A percentile compares a stretch with the other conserved stretches of the same genome.
Conservation (phyloP, 2,888 invertebrate species). For the Eupithecia subumbrata region DNA sequence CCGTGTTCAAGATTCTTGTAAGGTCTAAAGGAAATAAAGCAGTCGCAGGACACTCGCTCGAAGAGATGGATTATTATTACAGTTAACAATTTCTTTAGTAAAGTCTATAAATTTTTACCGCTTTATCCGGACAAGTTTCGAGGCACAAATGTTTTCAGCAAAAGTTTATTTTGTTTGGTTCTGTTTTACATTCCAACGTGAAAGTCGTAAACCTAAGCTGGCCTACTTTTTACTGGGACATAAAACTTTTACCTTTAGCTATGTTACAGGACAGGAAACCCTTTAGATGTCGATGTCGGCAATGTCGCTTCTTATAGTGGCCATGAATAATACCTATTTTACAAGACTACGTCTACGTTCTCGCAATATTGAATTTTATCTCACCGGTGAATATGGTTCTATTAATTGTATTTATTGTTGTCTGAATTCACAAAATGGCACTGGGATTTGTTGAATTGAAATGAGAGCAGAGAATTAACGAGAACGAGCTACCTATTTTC, state of each 20-base stretch:
- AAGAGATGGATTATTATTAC: not conserved
- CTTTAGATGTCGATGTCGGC: not conserved
- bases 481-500: too few relatives aligned
- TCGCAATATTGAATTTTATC: not conserved
- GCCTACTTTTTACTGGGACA: conserved; percentile 1
- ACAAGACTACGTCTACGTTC: not conserved
- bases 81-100: not conserved
- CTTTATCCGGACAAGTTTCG: not conserved
- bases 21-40: too few relatives aligned
- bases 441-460: not conserved
- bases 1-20: too few relatives aligned
- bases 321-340: not conserved
- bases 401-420: not conserved
- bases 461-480: not conserved
- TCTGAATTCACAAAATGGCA: not conserved
- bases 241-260: not conserved
- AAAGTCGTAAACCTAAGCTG: not conserved
- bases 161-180: not conserved
- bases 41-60: not conserved
- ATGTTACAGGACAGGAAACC: not conserved
- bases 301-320: not conserved
- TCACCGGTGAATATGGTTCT: not conserved
- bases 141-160: not conserved
- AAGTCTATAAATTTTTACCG: not conserved
- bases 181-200: not conserved